Evolutionary conservation across 2,797 vertebrate species (phyloP).

Genomic region (Mus caroli): DNA sequence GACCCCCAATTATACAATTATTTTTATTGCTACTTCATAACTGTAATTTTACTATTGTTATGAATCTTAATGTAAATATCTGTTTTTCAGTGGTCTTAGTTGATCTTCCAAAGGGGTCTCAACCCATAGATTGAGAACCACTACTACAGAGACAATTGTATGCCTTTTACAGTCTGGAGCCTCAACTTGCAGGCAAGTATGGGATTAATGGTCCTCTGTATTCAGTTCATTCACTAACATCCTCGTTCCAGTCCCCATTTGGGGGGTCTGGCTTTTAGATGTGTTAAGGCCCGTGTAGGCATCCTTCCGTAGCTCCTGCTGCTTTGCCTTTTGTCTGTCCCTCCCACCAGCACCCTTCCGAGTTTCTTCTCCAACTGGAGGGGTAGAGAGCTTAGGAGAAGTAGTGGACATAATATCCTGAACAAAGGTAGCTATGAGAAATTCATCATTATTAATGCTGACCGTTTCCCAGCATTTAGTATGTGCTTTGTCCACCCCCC

Average conservation of each 20-base stretch:
- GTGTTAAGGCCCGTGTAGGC: background rate
- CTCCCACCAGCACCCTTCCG: background rate
- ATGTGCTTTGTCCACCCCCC: fast-evolving
- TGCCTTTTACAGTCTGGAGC: background rate
- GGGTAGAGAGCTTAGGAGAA: background rate
- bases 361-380: background rate
- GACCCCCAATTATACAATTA: background rate
- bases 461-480: background rate
- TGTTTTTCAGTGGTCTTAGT: background rate
- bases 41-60: background rate
- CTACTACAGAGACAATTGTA: background rate
- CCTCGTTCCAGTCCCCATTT: background rate
- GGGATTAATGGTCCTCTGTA: background rate
- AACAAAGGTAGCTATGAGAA: background rate
- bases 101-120: background rate
- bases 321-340: background rate
- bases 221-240: background rate
- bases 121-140: background rate
- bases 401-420: background rate
- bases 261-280: background rate
- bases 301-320: background rate
- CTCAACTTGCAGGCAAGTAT: background rate
- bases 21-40: background rate
- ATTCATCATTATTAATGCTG: background rate
- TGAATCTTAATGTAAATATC: background rate